A percentile compares a stretch with the other conserved stretches of the same genome.
Conservation (phyloP, 2,113 vertebrate genomes). For the Cyrtonyx montezumae region DNA sequence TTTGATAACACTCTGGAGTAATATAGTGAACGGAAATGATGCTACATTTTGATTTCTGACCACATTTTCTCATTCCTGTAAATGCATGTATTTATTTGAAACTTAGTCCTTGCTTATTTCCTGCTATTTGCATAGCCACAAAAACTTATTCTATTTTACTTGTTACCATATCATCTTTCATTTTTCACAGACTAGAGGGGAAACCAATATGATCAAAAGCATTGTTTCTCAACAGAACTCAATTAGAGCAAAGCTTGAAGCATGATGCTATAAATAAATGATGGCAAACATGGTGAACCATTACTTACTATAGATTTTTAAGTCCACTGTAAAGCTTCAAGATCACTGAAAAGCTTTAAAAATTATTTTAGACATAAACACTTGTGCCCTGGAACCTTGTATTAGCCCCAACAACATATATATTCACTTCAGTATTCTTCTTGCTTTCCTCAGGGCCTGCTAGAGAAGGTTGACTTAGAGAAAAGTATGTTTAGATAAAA, state of each 20-base stretch:
- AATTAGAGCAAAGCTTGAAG: not conserved
- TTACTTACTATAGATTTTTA: not conserved
- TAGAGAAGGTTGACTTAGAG: not conserved
- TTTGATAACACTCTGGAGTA: conserved; percentile 8
- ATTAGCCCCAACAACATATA: not conserved
- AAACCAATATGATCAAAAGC: not conserved
- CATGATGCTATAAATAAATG: not conserved
- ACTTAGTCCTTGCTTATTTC: conserved; percentile 4
- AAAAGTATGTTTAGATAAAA: not conserved
- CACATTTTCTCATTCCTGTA: conserved; percentile 11
- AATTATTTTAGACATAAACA: not conserved
- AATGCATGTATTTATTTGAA: conserved; percentile 26
- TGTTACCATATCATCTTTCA: not conserved
- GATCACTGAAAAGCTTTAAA: not conserved
- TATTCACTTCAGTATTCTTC: not conserved
- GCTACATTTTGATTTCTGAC: not conserved
- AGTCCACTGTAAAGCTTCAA: not conserved
- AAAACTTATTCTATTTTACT: conserved; percentile 13
- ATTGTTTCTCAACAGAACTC: not conserved
- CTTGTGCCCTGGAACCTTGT: not conserved
- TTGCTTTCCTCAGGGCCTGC: not conserved
- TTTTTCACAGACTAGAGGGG: not conserved
- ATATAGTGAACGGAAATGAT: not conserved
- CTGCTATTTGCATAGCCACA: not conserved
- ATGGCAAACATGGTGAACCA: not conserved